Conservation (phyloP, 2,113 vertebrate species). For the Podocnemis expansa region DNA sequence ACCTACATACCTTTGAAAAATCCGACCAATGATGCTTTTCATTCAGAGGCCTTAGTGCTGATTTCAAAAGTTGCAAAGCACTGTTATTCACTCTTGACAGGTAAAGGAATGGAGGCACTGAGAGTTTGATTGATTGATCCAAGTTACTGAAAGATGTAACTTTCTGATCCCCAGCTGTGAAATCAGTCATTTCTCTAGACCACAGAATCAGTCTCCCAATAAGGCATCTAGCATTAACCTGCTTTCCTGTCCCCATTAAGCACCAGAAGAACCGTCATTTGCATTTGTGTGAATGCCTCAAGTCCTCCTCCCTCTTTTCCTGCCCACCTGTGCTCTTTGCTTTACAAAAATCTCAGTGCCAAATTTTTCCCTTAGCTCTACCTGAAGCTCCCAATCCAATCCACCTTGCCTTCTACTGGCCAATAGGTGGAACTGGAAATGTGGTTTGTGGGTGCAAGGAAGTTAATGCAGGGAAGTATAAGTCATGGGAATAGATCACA, state of each 20-base stretch:
- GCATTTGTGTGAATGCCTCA: background rate
- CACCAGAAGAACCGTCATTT: background rate
- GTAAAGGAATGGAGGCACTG: background rate
- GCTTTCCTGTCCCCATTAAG: background rate
- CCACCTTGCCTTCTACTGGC: background rate
- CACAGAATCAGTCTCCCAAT: background rate
- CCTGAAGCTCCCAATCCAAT: background rate
- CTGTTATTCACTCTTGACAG: background rate
- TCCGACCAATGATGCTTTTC: background rate
- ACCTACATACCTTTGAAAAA: background rate
- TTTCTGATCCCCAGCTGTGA: background rate
- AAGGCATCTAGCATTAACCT: background rate
- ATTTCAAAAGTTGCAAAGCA: background rate
- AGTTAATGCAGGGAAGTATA: too few species aligned
- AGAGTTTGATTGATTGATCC: background rate
- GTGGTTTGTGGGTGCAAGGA: background rate
- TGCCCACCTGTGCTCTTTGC: background rate
- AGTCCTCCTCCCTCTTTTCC: background rate
- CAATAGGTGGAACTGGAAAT: background rate
- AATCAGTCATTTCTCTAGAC: background rate
- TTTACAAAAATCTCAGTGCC: background rate
- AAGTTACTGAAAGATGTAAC: background rate
- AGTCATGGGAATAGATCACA: too few species aligned
- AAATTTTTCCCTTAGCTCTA: background rate
- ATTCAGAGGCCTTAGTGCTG: background rate